phyloP scores from a whole-genome alignment of 2,888 invertebrate genomes.

The Ellobium chinense region DNA sequence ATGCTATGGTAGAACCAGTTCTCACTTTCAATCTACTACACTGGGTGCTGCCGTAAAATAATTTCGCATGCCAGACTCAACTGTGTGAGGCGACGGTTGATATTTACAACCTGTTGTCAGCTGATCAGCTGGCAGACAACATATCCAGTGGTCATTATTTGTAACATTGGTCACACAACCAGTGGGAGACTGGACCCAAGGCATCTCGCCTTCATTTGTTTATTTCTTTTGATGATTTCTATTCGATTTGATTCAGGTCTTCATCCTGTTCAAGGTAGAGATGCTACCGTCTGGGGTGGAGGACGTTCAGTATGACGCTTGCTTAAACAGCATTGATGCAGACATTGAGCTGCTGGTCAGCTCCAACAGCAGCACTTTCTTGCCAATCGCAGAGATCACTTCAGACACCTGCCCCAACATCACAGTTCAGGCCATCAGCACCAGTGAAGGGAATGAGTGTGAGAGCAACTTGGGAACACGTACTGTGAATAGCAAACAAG shows the following conservation, averaged over 20 bases:
- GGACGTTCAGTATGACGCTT: not conserved
- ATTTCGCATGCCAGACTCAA: no score
- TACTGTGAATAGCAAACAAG: not conserved
- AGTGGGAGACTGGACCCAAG: no score
- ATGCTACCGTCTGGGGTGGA: not conserved
- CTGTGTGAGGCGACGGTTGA: no score
- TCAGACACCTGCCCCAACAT: not conserved
- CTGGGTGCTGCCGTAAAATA: no score
- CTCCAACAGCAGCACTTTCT: not conserved
- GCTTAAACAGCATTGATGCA: not conserved
- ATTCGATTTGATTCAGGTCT: not conserved
- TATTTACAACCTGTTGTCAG: no score
- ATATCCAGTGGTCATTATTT: no score
- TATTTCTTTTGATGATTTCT: not conserved
- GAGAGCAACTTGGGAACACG: not conserved
- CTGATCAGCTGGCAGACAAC: no score
- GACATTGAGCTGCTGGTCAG: not conserved
- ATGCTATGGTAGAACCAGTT: no score
- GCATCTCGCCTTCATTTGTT: no score
- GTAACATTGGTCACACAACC: no score
- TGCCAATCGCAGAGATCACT: not conserved
- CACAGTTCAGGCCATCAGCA: not conserved
- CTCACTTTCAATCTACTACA: no score
- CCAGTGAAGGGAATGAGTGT: not conserved
- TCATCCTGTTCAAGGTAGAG: constrained; percentile 4